Conservation (phyloP, 2,888 invertebrate genomes). For the Marronus borbonicus region DNA sequence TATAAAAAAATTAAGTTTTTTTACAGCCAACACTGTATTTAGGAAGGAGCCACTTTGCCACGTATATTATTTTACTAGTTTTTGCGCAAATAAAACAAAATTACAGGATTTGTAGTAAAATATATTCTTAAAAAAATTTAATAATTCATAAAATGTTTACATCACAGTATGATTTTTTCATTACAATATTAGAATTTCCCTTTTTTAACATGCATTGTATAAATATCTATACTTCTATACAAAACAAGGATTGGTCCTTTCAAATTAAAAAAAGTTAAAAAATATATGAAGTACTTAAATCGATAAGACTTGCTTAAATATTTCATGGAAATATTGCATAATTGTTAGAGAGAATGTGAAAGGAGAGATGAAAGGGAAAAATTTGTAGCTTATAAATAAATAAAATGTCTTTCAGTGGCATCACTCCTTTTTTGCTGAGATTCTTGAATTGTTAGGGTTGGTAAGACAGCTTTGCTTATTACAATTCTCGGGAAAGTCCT, state of each 20-base stretch:
- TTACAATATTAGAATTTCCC: conserved; percentile 1
- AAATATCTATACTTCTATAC: background rate
- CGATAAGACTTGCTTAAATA: background rate
- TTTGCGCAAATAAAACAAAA: background rate
- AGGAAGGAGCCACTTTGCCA: too few relatives aligned
- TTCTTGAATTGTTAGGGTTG: background rate
- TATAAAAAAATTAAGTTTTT: too few relatives aligned
- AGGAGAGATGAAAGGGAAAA: too few relatives aligned
- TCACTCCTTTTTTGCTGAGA: background rate
- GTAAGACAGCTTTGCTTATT: background rate
- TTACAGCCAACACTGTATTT: too few relatives aligned
- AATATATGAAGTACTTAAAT: background rate
- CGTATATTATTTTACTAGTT: too few relatives aligned
- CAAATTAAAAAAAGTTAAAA: background rate
- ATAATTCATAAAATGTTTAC: conserved; percentile 32
- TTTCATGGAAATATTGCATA: too few relatives aligned
- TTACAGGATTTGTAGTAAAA: conserved; percentile 17
- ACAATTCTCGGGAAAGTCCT: background rate
- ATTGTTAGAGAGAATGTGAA: too few relatives aligned
- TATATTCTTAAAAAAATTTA: conserved; percentile 32
- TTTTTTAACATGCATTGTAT: conserved; percentile 3
- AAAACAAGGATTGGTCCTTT: conserved; percentile 28
- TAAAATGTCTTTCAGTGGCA: too few relatives aligned
- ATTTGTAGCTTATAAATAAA: too few relatives aligned
- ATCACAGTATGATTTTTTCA: conserved; percentile 36